A percentile compares a stretch with the other conserved stretches of the same genome.
These are phyloP conservation scores for Crenichthys baileyi DNA, from an alignment of 2,797 vertebrate genomes.

Conservation along the genomic window DNA sequence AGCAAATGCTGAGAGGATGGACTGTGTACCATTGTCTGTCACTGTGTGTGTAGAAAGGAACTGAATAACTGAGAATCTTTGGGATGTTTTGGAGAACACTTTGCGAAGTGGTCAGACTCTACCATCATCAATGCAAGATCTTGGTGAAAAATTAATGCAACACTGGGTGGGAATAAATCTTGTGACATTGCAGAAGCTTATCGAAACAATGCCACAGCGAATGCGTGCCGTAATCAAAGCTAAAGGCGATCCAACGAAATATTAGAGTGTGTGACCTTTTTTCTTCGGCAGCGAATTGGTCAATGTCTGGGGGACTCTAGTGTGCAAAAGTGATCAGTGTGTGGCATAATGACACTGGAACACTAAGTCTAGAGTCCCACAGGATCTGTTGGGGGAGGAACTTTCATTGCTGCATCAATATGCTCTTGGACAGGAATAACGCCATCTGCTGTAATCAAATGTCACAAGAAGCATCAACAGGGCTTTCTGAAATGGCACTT, in stretches of 20 bases:
- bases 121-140: no score
- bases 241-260: no score
- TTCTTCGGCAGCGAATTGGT: no score
- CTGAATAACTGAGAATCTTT: no score
- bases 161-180: no score
- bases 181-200: no score
- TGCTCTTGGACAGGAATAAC: not conserved
- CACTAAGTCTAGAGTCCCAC: not conserved
- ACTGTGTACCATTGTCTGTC: not conserved
- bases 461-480: not conserved
- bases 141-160: no score
- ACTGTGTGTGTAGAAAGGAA: not conserved
- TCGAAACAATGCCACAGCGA: no score
- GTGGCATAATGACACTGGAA: not conserved
- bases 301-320: conserved; percentile 4
- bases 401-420: not conserved
- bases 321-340: conserved; percentile 7
- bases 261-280: no score
- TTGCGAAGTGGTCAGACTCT: no score
- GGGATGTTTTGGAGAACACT: no score
- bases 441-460: not conserved
- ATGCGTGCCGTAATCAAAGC: no score
- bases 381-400: not conserved
- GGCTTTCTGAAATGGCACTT: not conserved
- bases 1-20: not conserved